phyloP scores from a whole-genome alignment of 2,113 vertebrate species.

The Xenopus laevis region DNA sequence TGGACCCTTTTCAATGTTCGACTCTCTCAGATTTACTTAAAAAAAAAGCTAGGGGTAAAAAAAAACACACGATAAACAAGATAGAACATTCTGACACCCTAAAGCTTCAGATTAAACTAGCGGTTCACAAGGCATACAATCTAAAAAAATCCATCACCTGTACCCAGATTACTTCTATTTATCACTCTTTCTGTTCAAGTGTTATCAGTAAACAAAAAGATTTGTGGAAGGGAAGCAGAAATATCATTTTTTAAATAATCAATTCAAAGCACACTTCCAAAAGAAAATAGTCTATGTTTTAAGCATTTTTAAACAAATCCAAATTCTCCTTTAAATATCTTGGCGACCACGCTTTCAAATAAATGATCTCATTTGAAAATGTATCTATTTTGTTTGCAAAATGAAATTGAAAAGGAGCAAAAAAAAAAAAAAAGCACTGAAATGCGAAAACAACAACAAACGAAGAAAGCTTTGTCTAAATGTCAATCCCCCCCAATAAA shows the following conservation, averaged over 20 bases:
- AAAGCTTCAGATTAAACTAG: too few species aligned
- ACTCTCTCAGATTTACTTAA: slow-evolving; percentile 20
- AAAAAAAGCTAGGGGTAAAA: not conserved
- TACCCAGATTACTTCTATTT: not conserved
- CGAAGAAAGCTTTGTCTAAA: too few species aligned
- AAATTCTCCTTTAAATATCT: not conserved
- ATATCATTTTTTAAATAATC: too few species aligned
- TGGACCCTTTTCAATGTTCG: slow-evolving; percentile 24
- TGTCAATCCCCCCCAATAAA: too few species aligned
- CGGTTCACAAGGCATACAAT: not conserved
- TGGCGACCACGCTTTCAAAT: not conserved
- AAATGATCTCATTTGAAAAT: not conserved
- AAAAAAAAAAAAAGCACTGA: not conserved
- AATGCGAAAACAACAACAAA: not conserved
- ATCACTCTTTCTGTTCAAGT: too few species aligned
- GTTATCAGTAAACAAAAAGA: too few species aligned
- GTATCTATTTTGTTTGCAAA: not conserved
- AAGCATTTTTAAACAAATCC: too few species aligned
- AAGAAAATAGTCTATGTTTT: not conserved
- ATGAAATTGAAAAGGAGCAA: not conserved
- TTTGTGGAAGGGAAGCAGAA: too few species aligned
- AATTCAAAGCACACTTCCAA: not conserved
- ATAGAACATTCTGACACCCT: not conserved
- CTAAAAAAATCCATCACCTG: not conserved
- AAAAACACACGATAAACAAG: slow-evolving; percentile 21